Evolutionary conservation across 2,113 vertebrate species (phyloP).

Genomic region (Rousettus leschenaultii): DNA sequence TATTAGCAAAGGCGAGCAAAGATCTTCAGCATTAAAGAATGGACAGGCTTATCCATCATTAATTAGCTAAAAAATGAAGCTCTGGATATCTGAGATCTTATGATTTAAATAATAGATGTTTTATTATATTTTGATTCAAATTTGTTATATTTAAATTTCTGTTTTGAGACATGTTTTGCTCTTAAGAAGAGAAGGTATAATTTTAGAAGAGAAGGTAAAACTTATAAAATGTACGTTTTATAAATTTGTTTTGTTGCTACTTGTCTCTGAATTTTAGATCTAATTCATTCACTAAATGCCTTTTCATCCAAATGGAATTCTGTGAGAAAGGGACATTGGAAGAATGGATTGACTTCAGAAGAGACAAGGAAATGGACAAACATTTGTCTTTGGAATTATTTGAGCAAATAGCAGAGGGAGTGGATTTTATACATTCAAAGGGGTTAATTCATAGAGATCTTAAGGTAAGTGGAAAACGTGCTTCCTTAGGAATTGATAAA

Average conservation of each 20-base stretch:
- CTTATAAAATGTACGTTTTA: neutral
- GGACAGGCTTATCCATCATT: neutral
- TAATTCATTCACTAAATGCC: neutral
- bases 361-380: rapidly evolving
- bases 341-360: conserved; percentile 55
- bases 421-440: conserved; percentile 79
- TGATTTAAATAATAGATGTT: neutral
- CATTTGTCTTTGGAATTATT: conserved; percentile 69
- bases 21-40: neutral
- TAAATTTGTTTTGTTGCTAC: neutral
- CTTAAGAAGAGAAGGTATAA: neutral
- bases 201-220: neutral
- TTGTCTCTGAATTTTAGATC: conserved; percentile 65
- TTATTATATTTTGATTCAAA: neutral
- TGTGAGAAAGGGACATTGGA: conserved; percentile 80
- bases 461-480: conserved; percentile 75
- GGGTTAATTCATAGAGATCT: conserved; percentile 84
- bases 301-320: conserved; percentile 85
- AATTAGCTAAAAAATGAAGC: neutral
- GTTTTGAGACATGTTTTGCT: neutral
- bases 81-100: neutral
- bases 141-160: conserved; percentile 16
- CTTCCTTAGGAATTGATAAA: neutral
- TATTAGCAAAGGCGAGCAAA: neutral
- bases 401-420: conserved; percentile 79